Base-by-base conservation (phyloP, 2,888 invertebrate genomes). In the Leucophenga maculata region DNA sequence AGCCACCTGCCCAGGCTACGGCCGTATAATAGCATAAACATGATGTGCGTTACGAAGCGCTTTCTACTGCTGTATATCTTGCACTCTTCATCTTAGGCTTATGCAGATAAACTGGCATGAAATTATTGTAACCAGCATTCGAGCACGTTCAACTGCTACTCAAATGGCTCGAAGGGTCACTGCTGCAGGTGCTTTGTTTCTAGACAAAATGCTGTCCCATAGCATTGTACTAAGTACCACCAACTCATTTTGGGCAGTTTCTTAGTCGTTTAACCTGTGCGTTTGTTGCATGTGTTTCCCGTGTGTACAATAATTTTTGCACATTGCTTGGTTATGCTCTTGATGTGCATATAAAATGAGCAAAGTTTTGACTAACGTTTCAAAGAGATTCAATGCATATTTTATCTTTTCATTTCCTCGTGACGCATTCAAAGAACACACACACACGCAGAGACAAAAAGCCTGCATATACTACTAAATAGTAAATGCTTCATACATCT, bases 111-210 rank as follows among this genome's bases (percentile, higher is more conserved):
- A 82, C 78, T 75, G 73, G 69, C 77, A 73, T 75, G 69, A 79
- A 81, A 82, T 81, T 82, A 81, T 81, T 79, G 80, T 75, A 74
- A 77, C 80, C 83, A 78, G 81, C 80, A 82, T 79, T 77, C 72
- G 68, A 65, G 72, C 80, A 79, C 76, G 74, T 75, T 71, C 57
- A 55, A n/a, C n/a, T n/a, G n/a, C n/a, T n/a, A n/a, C n/a, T 71
- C 57, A 60, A 68, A 39, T 39, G 39, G 39, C 39, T 39, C 39
- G 8, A 39, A 39, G 39, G 39, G 39, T 39, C 39, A 39, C 39
- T 39, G 39, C 39, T 39, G 39, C 39, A 39, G 39, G 1, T 39
- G 39, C 39, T 39, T 39, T 39, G 39, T 39, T 39, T 39, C 39
- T 39, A 39, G 39, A 3, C 39, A 39, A 39, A 39, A 39, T 39